phyloP scores from a whole-genome alignment of 1,140 invertebrate genomes.

The Caerostris extrusa region DNA sequence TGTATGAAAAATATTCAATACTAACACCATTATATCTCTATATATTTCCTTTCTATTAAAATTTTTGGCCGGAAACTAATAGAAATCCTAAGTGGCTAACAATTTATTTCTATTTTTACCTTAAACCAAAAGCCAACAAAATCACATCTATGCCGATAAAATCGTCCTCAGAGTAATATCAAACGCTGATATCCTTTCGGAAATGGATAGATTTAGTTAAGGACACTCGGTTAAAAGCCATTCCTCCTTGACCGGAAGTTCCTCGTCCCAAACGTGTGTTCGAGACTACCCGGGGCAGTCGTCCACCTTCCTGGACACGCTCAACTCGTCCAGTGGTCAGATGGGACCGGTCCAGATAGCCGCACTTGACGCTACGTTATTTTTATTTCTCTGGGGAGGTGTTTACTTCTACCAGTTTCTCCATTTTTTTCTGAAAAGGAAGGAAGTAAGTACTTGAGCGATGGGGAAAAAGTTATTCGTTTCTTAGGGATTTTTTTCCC shows the following conservation, averaged over 20 bases:
- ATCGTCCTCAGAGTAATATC: too few species aligned
- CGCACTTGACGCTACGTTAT: neutral
- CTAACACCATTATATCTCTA: too few species aligned
- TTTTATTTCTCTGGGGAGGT: constrained; percentile 39
- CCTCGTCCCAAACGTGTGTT: neutral
- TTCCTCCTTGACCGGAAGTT: constrained; percentile 3
- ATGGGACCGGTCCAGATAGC: neutral
- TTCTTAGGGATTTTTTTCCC: too few species aligned
- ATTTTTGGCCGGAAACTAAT: too few species aligned
- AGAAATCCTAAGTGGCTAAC: too few species aligned
- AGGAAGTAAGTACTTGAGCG: neutral
- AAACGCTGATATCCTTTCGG: neutral
- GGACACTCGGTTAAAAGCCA: neutral
- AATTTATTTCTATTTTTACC: too few species aligned
- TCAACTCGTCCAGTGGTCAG: neutral
- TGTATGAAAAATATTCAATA: too few species aligned
- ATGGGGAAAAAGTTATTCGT: too few species aligned
- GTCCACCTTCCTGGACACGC: neutral
- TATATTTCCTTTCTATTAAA: too few species aligned
- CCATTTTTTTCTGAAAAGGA: too few species aligned
- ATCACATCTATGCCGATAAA: too few species aligned
- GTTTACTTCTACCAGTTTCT: constrained; percentile 1
- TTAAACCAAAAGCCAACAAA: too few species aligned
- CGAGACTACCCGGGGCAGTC: constrained; percentile 2
- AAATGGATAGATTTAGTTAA: constrained; percentile 18